Evolutionary conservation across 2,888 invertebrate species (phyloP), one percentile per base, ranked within the genome.

Genomic region (Cacoxenus indagator): DNA sequence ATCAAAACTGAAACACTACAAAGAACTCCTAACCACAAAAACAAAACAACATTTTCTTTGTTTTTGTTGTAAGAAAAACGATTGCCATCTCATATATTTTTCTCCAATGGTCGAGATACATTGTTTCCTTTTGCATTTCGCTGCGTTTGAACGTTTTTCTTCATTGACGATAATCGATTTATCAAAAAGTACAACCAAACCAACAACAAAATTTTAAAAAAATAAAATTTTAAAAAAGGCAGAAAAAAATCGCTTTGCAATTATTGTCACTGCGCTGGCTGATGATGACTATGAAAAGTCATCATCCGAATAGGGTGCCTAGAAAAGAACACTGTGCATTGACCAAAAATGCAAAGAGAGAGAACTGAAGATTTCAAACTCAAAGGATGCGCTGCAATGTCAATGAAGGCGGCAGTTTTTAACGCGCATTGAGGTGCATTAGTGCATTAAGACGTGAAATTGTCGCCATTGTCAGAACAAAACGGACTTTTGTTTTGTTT

Each of bases 391-490:
- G 26, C 31, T 22, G 17, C 24, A 9, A 69, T 55, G 74, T 75
- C 78, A 75, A 75, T 72, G 76, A 67, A 71, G 76, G 69, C 78
- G 78, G 77, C 75, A 69, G 70, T 73, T 76, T 75, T 70, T 72
- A 74, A 75, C 76, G 76, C 73, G 70, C 81, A 82, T 82, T 80
- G 75, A 78, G 78, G 83, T 83, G 78, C 77, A 84, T 80, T 81
- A 81, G 83, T 83, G 78, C 77, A 84, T 80, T 81, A 81, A 83
- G 82, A 85, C 84, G 84, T 85, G 82, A 85, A 85, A 85, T 85
- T 84, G 83, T 81, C 83, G 77, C 73, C 76, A 78, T 83, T 83
- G 82, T 82, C n/a, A 22, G n/a, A 54, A 24, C 27, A 57, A n/a
- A 57, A 57, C 27, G 57, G 57, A 57, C 65, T 22, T 31, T 22